Evolutionary conservation across 1,140 invertebrate genomes (phyloP), one percentile per base, ranked within the genome.

Genomic region (Nylanderia fulva): DNA sequence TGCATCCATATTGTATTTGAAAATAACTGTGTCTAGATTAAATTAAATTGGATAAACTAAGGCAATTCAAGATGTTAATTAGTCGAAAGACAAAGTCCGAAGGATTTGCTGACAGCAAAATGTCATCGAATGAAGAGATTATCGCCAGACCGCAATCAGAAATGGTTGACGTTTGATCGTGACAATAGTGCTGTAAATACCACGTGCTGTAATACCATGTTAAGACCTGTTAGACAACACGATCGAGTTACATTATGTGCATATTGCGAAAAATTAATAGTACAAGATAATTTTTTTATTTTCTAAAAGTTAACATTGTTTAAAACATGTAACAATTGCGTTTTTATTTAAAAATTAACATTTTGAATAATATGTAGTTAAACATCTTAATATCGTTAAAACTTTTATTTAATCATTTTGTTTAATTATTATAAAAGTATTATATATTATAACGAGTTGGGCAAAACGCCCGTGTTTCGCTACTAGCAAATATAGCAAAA

Each of bases 121-220:
- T 82, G 75, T 87, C 76, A 68, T 66, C 75, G 42, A 77, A 87
- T 87, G 79, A 83, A 86, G 86, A 86, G 85, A 87, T 86, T 87
- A 87, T 75, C 61, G 15, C 18, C 36, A 33, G 33, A 54, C 56
- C 72, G 52, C 83, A 75, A 79, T 87, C 61, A 48, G 42, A 15
- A 72, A 87, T 58, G 56, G 86, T 83, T 86, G 76, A 63, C 33
- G 68, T 11, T 74, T 58, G 77, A 56, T 86, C 42, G 76, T 83
- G 71, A 86, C 76, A 87, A n/a, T 77, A 86, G 68, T 66, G 63
- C n/a, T n/a, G n/a, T n/a, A n/a, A n/a, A n/a, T n/a, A 86, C 83
- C 85, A 83, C 48, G 24, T 39, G 21, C 60, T 76, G 71, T 87
- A 87, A 86, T 75, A 45, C 56, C 69, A 58, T 86, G 69, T 69